Percentiles rank a stretch among this genome's conserved stretches.
Evolutionary conservation across 2,797 vertebrate species (phyloP).

Genomic region (Oceanodroma leucorhoa): DNA sequence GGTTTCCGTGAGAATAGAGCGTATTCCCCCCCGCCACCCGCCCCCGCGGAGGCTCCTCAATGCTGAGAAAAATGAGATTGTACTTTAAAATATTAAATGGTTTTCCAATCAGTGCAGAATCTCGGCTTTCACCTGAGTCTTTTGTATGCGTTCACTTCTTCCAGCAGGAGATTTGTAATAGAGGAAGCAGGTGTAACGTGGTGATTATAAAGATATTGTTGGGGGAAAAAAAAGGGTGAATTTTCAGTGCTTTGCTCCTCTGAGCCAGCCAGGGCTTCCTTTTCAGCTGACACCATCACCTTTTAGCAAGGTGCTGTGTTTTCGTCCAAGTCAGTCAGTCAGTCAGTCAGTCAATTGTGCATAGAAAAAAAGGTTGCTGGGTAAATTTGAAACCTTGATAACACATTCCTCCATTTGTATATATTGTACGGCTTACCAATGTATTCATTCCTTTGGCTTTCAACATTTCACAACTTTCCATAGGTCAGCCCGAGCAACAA

Average conservation of each 20-base stretch:
- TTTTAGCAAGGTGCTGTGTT: conserved; percentile 46
- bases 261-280: conserved; percentile 40
- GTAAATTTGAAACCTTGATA: conserved; percentile 50
- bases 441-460: conserved; percentile 70
- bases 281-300: conserved; percentile 20
- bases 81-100: conserved; percentile 39
- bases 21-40: background rate
- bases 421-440: conserved; percentile 31
- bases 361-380: conserved; percentile 11
- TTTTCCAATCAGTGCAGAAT: conserved; percentile 36
- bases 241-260: conserved; percentile 44
- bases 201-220: conserved; percentile 64
- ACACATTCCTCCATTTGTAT: conserved; percentile 35
- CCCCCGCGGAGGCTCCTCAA: background rate
- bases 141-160: conserved; percentile 22
- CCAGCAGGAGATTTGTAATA: conserved; percentile 71
- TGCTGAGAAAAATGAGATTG: conserved; percentile 42
- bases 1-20: background rate
- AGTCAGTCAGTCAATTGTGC: background rate
- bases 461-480: conserved; percentile 65
- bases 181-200: conserved; percentile 74
- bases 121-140: conserved; percentile 31
- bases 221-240: background rate
- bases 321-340: background rate
- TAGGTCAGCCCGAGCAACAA: conserved; percentile 55